These are phyloP conservation scores for Acanthurus tractus DNA, from an alignment of 2,797 vertebrate genomes.

Conservation along the genomic window DNA sequence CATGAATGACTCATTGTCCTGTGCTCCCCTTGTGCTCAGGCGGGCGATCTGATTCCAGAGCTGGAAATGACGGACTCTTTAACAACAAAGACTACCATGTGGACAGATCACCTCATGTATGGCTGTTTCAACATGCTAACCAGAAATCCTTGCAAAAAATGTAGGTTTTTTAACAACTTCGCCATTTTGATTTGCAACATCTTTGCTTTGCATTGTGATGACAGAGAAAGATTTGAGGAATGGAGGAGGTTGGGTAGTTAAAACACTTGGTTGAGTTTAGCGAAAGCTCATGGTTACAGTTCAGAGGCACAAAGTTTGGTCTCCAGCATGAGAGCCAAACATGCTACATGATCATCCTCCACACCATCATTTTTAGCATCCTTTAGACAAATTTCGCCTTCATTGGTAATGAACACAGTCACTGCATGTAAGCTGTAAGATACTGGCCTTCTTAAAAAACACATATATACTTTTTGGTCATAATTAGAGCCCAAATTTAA, in stretches of 20 bases:
- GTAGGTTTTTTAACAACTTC: neutral
- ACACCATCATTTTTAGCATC: neutral
- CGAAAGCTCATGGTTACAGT: neutral
- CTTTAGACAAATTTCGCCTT: neutral
- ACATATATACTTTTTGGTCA: neutral
- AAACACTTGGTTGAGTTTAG: neutral
- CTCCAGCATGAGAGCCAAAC: neutral
- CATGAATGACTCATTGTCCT: constrained; percentile 14
- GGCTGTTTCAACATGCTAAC: neutral
- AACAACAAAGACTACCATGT: neutral
- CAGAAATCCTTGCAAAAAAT: neutral
- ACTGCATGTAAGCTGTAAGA: neutral
- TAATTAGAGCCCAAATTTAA: neutral
- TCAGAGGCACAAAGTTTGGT: neutral
- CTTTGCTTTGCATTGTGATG: neutral
- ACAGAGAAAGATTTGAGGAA: neutral
- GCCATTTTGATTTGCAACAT: neutral
- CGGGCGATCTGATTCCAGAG: constrained; percentile 17
- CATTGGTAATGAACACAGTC: neutral
- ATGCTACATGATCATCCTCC: neutral
- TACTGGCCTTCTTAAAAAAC: neutral
- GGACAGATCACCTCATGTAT: neutral
- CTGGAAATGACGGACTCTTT: neutral
- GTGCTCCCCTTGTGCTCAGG: constrained; percentile 15
- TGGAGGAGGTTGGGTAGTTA: neutral